These are phyloP conservation scores for Baryphthengus martii DNA, from an alignment of 2,113 vertebrate species.

Conservation along the genomic window DNA sequence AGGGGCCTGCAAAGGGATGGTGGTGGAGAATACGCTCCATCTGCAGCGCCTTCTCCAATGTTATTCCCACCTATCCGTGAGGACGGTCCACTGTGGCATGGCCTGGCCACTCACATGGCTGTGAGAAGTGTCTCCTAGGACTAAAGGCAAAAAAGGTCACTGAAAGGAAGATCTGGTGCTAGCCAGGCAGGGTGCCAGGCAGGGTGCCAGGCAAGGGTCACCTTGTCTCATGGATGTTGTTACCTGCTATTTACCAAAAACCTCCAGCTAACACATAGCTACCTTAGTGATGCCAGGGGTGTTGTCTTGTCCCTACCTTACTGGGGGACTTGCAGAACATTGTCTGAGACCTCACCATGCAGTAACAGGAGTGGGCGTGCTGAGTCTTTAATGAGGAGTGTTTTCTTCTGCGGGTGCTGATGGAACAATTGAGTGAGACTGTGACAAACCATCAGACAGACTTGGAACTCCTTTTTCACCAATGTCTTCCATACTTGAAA, in stretches of 20 bases:
- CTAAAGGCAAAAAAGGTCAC: neutral
- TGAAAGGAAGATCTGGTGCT: neutral
- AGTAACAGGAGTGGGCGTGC: neutral
- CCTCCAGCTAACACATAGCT: neutral
- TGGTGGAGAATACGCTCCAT: neutral
- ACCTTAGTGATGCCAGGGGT: neutral
- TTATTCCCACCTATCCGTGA: neutral
- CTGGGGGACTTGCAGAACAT: neutral
- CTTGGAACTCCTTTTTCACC: neutral
- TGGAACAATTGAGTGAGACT: neutral
- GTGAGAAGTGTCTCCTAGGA: neutral
- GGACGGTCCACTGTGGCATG: neutral
- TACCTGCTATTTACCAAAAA: neutral
- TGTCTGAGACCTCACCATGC: neutral
- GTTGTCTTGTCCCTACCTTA: neutral
- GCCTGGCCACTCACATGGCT: neutral
- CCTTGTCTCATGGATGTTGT: fast-evolving
- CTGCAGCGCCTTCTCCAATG: neutral
- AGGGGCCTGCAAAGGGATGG: neutral
- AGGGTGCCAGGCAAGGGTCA: neutral
- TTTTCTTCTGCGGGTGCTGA: neutral
- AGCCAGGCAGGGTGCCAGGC: too few relatives aligned
- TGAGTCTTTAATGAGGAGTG: neutral
- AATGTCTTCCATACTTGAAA: neutral
- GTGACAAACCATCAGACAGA: neutral